A percentile compares a stretch with the other conserved stretches of the same genome.
These are phyloP conservation scores for Andrena haemorrhoa DNA, from an alignment of 2,888 invertebrate species.

Conservation along the genomic window DNA sequence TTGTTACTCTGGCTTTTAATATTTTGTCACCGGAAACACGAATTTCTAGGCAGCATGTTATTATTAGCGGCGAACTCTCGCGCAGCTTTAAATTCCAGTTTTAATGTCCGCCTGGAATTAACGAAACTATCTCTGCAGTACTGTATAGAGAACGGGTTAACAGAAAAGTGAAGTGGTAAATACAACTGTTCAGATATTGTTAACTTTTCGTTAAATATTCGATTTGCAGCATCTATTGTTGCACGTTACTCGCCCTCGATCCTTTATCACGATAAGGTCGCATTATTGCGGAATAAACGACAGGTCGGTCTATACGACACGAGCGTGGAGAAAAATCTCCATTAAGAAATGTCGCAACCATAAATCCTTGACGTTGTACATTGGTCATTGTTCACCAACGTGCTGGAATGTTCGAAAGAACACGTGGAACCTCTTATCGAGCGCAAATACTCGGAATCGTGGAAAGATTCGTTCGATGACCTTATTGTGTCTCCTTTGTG, in stretches of 20 bases:
- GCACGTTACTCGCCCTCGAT: background rate
- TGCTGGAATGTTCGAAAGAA: constrained; percentile 15
- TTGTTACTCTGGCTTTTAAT: constrained; percentile 1
- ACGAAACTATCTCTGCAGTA: background rate
- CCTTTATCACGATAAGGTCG: background rate
- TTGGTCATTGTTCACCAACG: constrained; percentile 23
- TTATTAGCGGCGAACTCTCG: no score
- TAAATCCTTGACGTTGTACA: background rate
- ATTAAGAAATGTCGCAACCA: background rate
- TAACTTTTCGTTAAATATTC: background rate
- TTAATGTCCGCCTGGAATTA: no score
- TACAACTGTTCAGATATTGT: constrained; percentile 3
- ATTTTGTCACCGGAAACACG: background rate
- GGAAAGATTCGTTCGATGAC: constrained; percentile 51
- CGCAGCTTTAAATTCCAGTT: no score
- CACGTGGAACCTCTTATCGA: constrained; percentile 39
- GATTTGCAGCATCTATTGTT: background rate
- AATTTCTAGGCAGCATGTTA: background rate
- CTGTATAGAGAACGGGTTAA: background rate
- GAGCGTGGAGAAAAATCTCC: background rate
- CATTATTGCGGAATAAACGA: constrained; percentile 8
- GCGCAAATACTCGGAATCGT: constrained; percentile 40
- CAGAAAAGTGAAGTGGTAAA: background rate
- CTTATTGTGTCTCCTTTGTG: constrained; percentile 29
- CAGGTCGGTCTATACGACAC: background rate